Evolutionary conservation across 2,113 vertebrate species (phyloP), one percentile per base, ranked within the genome.

Genomic region (Lates calcarifer): DNA sequence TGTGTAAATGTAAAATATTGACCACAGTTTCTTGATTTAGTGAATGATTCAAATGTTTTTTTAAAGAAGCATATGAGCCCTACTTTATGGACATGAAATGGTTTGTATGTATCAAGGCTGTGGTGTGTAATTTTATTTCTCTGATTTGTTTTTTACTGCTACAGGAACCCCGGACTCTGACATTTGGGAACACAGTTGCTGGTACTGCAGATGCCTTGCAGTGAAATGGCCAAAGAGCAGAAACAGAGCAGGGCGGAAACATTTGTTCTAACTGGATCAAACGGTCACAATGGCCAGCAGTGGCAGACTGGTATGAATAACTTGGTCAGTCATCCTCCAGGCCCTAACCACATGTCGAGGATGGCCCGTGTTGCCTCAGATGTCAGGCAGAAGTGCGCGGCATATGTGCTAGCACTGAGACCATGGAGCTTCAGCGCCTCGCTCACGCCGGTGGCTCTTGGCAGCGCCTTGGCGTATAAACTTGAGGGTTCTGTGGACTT

Each of bases 391-490:
- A 98, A 97, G 62, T 99, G 98, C 0, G 97, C 97, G 0, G 97
- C 97, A 11, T 99, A 99, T 0, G 97, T 99, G 53, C 91, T 99
- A 68, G 98, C 98, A 0, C 93, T 99, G 69, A 92, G 98, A 1
- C 98, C 98, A 0, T 99, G 98, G 98, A 99, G 98, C 67, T 99
- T 99, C 92, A 99, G 98, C 0, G 96, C 98, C 24, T 99, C 98
- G 0, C 97, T 99, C 31, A 99, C 95, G 0, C 98, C 98, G 0
- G 98, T 99, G 88, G 97, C 97, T 2, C 95, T 99, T 39, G 98
- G 98, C 82, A 97, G 96, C 15, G 97, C 97, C 1, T 90, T 99
- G 80, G 98, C 98, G 0, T 99, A 98, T 91, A 96, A 97, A 22
- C 95, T 96, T 13, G 95, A 97, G n/a, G 98, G 98, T 24, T 85